Evolutionary conservation across 2,113 vertebrate genomes (phyloP), one percentile per base, ranked within the genome.

Genomic region (Pomatorhinus ruficollis): DNA sequence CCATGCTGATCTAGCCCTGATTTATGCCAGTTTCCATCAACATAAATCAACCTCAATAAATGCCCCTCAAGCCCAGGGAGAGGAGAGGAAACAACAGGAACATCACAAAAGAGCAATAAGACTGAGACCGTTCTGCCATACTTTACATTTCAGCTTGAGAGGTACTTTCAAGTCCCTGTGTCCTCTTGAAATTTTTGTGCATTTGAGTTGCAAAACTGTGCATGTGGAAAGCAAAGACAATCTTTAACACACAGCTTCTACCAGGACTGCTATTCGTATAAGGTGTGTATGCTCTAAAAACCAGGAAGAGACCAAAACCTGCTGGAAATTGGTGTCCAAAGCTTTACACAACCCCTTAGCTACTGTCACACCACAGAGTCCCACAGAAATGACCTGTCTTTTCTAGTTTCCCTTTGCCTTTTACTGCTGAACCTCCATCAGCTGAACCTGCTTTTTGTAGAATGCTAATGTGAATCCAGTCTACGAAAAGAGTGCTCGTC

Each of bases 11-110:
- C 63, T 35, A 88, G 37, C 50, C 24, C 27, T 84, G 31, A 39
- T 27, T 93, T 33, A 37, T 14, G 16, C 9, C n/a, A 77, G 15
- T 49, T 76, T 37, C 28, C 54, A 57, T 22, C 53, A 45, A 11
- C 22, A 27, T 18, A 65, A 77, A 35, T 14, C 44, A 71, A 8
- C 6, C n/a, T n/a, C n/a, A n/a, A n/a, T n/a, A n/a, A n/a, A n/a
- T 44, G 4, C 7, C 4, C 9, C 10, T 15, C 15, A 44, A 19
- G 3, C n/a, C 17, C 3, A 1, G 6, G 12, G 23, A 50, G 16
- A 70, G 19, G 49, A 40, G 68, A 52, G 12, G 5, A 70, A 77
- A 59, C 7, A 39, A 33, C 2, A 54, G 13, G 25, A 33, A 12
- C 7, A 42, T 2, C 1, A 0, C 2, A 20, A 37, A 57, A 70